These are phyloP conservation scores for Drosophila suzukii DNA, from an alignment of 1,140 invertebrate species.

Conservation along the genomic window DNA sequence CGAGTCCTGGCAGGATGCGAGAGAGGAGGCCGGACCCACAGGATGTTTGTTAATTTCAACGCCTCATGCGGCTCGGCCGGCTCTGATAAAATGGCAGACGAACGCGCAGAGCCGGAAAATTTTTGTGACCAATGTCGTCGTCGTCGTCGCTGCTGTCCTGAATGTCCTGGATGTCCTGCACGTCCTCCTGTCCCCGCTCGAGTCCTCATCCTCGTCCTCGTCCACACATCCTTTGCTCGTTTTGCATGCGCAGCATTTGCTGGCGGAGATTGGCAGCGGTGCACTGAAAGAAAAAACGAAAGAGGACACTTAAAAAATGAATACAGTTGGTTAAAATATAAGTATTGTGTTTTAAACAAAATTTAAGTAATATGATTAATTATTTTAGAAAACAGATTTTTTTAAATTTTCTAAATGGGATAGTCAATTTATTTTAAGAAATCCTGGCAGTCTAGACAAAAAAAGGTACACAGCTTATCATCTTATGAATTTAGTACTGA, in stretches of 20 bases:
- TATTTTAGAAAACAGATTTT: too few species aligned
- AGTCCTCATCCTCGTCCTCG: conserved; percentile 4
- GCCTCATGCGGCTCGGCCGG: conserved; percentile 66
- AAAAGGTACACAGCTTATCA: too few species aligned
- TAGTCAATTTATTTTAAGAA: too few species aligned
- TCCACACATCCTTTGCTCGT: conserved; percentile 52
- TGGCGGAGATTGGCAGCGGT: conserved; percentile 34
- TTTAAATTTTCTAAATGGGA: too few species aligned
- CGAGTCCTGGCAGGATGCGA: conserved; percentile 20
- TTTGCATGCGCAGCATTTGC: conserved; percentile 75
- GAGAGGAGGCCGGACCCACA: conserved; percentile 10
- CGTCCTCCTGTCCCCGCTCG: conserved; percentile 11
- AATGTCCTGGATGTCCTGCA: background rate
- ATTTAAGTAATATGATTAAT: too few species aligned
- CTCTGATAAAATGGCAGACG: conserved; percentile 71
- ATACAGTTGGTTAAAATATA: too few species aligned
- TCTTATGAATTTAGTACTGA: too few species aligned
- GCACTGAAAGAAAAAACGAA: background rate
- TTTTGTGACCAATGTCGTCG: conserved; percentile 68
- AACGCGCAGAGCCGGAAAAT: conserved; percentile 76
- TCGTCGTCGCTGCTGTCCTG: conserved; percentile 24
- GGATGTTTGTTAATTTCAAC: conserved; percentile 81
- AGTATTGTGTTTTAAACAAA: too few species aligned
- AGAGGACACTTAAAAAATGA: background rate
- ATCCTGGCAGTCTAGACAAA: too few species aligned